Evolutionary conservation across 2,888 invertebrate genomes (phyloP).

Genomic region (Tetranychus truncatus): DNA sequence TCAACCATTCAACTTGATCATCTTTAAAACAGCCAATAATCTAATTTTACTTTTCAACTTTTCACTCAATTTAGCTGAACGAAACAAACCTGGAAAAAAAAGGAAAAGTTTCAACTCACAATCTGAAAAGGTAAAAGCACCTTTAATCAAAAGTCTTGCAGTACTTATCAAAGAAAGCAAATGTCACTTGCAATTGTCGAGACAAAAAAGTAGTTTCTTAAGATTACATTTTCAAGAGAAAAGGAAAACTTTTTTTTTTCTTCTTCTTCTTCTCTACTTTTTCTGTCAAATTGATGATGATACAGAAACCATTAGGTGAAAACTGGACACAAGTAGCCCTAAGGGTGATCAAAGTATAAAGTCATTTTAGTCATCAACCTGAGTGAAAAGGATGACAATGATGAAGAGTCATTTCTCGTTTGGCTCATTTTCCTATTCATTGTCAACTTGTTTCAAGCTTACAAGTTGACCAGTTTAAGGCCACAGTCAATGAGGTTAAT

Average conservation of each 20-base stretch:
- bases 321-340: not conserved
- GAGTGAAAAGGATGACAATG: not conserved
- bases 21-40: no score
- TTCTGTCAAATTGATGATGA: not conserved
- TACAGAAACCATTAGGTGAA: not conserved
- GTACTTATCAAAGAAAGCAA: no score
- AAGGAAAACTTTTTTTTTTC: not conserved
- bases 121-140: no score
- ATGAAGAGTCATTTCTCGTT: not conserved
- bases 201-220: no score
- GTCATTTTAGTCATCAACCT: not conserved
- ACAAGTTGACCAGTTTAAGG: not conserved
- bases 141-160: no score
- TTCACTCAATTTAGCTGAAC: no score
- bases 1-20: no score
- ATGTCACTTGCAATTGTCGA: no score
- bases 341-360: not conserved
- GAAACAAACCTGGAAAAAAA: no score
- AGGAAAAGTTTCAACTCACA: no score
- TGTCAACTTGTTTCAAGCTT: not conserved
- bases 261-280: not conserved
- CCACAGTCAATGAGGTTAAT: not conserved
- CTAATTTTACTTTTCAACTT: no score
- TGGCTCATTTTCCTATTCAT: not conserved
- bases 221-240: not conserved